phyloP scores from a whole-genome alignment of 2,888 invertebrate genomes.

The Polia nebulosa region DNA sequence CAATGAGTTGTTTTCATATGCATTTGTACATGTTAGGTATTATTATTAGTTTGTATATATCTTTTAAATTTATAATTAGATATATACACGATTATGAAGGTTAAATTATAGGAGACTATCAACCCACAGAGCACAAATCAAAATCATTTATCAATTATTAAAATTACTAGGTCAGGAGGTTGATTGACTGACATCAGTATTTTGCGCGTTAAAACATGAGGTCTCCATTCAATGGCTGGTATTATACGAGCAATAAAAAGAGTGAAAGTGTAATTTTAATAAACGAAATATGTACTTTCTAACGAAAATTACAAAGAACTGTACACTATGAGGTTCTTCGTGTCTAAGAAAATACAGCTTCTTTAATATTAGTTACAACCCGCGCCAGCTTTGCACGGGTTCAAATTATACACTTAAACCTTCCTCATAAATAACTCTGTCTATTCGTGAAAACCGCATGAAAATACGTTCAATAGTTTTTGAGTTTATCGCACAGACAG shows the following conservation, averaged over 20 bases:
- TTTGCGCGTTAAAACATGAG: constrained; percentile 45
- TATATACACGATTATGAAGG: constrained; percentile 20
- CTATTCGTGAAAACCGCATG: no score
- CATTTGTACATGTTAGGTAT: no score
- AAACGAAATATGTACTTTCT: constrained; percentile 67
- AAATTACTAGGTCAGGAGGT: constrained; percentile 64
- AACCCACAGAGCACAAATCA: constrained; percentile 17
- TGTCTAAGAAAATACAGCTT: constrained; percentile 48
- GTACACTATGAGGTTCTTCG: constrained; percentile 32
- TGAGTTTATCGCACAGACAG: no score
- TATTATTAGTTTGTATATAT: no score
- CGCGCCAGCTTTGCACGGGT: no score
- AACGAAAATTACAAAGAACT: constrained; percentile 63
- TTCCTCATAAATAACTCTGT: no score
- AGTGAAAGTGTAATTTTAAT: constrained; percentile 70
- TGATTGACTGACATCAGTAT: constrained; percentile 59
- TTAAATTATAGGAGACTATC: constrained; percentile 26
- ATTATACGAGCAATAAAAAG: constrained; percentile 48
- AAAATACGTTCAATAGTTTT: no score
- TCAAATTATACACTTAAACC: no score
- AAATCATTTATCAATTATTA: constrained; percentile 55
- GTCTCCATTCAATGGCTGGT: constrained; percentile 41
- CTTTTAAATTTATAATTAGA: no score
- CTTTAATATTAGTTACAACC: constrained; percentile 42
- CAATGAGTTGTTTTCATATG: no score